These are phyloP conservation scores for Drosophila mimica DNA, from an alignment of 2,888 invertebrate species.

Conservation along the genomic window DNA sequence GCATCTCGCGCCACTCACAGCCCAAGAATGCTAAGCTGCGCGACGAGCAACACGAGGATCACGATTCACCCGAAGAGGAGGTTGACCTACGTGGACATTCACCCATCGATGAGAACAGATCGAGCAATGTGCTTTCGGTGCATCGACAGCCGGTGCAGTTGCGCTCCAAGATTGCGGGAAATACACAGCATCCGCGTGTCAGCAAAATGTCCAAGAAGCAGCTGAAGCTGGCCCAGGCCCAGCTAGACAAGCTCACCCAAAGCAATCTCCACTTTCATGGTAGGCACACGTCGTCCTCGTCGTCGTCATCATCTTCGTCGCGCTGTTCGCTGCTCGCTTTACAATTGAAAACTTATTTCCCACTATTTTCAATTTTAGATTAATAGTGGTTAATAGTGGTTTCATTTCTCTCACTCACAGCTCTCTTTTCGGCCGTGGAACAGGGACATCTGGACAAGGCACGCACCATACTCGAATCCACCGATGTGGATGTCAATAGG, in stretches of 20 bases:
- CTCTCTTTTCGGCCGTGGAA: slow-evolving; percentile 97
- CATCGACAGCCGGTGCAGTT: slow-evolving; percentile 71
- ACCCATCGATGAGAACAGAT: slow-evolving; percentile 66
- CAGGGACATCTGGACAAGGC: slow-evolving; percentile 97
- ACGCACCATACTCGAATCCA: slow-evolving; percentile 94
- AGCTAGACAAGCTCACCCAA: slow-evolving; percentile 91
- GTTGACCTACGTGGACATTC: slow-evolving; percentile 12
- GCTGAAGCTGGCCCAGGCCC: slow-evolving; percentile 89
- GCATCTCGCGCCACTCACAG: slow-evolving; percentile 77
- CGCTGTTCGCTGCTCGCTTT: slow-evolving; percentile 18
- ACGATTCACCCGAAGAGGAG: slow-evolving; percentile 8
- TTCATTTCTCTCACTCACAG: slow-evolving; percentile 86
- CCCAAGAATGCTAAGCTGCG: slow-evolving; percentile 69
- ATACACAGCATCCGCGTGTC: slow-evolving; percentile 82
- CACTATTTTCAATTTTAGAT: not conserved
- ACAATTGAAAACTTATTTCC: not conserved
- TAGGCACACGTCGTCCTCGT: slow-evolving; percentile 85
- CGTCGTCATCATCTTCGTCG: not conserved
- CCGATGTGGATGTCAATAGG: slow-evolving; percentile 97
- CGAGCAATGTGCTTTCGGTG: slow-evolving; percentile 70
- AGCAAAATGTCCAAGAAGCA: slow-evolving; percentile 88
- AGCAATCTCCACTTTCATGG: slow-evolving; percentile 94
- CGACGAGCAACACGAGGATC: slow-evolving; percentile 49
- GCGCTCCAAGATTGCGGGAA: slow-evolving; percentile 68
- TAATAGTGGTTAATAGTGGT: not conserved